Evolutionary conservation across 2,113 vertebrate species (phyloP).

Genomic region (Corythoichthys intestinalis): DNA sequence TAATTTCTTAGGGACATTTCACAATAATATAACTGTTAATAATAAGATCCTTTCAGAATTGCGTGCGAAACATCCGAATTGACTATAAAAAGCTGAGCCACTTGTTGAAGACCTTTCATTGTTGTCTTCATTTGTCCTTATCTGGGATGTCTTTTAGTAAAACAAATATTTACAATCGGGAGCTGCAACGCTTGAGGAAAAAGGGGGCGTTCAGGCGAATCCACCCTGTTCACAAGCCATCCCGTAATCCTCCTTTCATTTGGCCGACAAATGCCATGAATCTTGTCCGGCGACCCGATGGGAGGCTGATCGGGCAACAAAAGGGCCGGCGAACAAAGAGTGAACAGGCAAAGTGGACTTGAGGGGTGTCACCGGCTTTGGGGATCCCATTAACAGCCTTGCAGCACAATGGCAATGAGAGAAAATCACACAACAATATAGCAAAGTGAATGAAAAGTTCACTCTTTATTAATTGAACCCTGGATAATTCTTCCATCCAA

Average conservation of each 20-base stretch:
- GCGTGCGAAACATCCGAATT: not conserved
- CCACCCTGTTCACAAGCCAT: slow-evolving; percentile 83
- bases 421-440: slow-evolving; percentile 37
- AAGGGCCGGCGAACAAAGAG: slow-evolving; percentile 83
- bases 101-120: slow-evolving; percentile 64
- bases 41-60: too few species aligned
- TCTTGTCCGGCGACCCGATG: slow-evolving; percentile 85
- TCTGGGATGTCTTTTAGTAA: slow-evolving; percentile 62
- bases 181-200: slow-evolving; percentile 53
- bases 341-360: slow-evolving; percentile 70
- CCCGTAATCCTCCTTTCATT: slow-evolving; percentile 96
- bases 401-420: slow-evolving; percentile 36
- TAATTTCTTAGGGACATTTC: not conserved
- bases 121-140: slow-evolving; percentile 39
- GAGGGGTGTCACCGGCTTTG: slow-evolving; percentile 57
- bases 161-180: slow-evolving; percentile 69
- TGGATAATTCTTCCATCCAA: not conserved
- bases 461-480: slow-evolving; percentile 25
- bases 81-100: slow-evolving; percentile 28
- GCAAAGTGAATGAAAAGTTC: slow-evolving; percentile 30
- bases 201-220: slow-evolving; percentile 59
- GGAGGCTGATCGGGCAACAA: slow-evolving; percentile 95
- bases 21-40: too few species aligned
- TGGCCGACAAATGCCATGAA: slow-evolving; percentile 91
- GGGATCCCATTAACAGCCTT: slow-evolving; percentile 42